Evolutionary conservation across 2,888 invertebrate genomes (phyloP).

Genomic region (Drosophila atroscutellata): DNA sequence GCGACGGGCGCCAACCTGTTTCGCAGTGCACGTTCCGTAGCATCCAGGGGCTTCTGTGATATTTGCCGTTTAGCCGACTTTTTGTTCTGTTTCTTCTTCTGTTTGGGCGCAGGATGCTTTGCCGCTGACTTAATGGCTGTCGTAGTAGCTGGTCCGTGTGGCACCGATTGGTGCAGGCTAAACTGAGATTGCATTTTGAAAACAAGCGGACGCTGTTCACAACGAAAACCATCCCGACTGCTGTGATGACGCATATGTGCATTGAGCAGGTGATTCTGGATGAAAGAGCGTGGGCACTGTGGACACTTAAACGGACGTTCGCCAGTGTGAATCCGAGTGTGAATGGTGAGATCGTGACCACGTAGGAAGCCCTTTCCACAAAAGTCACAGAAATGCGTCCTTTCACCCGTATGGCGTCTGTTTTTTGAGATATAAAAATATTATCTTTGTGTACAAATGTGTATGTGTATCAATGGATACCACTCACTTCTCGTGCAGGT

Average conservation of each 20-base stretch:
- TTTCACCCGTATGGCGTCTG: slow-evolving; percentile 85
- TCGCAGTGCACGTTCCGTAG: slow-evolving; percentile 35
- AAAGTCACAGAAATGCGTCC: slow-evolving; percentile 85
- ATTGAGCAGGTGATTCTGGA: slow-evolving; percentile 86
- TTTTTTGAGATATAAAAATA: slow-evolving; percentile 4
- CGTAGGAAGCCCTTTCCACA: slow-evolving; percentile 84
- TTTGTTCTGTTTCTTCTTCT: not conserved
- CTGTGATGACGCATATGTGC: slow-evolving; percentile 86
- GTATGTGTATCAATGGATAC: not conserved
- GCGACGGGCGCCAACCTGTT: slow-evolving; percentile 35
- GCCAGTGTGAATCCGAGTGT: slow-evolving; percentile 86
- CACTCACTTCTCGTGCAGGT: slow-evolving; percentile 86
- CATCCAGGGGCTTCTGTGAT: slow-evolving; percentile 1
- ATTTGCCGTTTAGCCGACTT: not conserved
- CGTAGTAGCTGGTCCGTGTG: slow-evolving; percentile 63
- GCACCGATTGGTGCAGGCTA: slow-evolving; percentile 86
- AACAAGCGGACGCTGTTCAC: slow-evolving; percentile 85
- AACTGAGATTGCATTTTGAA: slow-evolving; percentile 84
- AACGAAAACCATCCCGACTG: slow-evolving; percentile 85
- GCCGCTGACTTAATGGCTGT: not conserved
- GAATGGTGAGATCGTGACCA: slow-evolving; percentile 86
- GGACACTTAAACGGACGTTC: slow-evolving; percentile 86
- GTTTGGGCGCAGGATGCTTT: slow-evolving; percentile 4
- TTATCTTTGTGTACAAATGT: slow-evolving; percentile 5
- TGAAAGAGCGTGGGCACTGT: slow-evolving; percentile 83